phyloP scores from a whole-genome alignment of 2,888 invertebrate genomes.

The Caenorhabditis imperialis region DNA sequence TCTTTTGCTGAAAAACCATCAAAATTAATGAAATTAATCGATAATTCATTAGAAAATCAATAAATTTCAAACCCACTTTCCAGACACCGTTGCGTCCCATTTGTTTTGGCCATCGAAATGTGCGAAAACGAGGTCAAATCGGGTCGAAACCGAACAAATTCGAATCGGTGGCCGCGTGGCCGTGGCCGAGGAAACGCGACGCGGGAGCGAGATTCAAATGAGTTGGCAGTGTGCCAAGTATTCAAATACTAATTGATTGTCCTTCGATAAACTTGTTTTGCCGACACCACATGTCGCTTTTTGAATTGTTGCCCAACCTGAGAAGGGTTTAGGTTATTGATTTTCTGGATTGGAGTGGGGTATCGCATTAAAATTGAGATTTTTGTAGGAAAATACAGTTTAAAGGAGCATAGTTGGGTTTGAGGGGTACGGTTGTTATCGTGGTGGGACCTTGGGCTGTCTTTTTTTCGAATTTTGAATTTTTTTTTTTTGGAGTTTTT shows the following conservation, averaged over 20 bases:
- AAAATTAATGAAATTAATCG: background rate
- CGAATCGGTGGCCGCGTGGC: constrained; percentile 7
- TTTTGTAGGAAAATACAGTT: no score
- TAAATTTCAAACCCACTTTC: constrained; percentile 5
- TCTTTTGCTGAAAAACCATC: constrained; percentile 1
- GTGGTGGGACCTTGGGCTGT: no score
- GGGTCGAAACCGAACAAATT: background rate
- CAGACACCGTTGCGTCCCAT: constrained; percentile 1
- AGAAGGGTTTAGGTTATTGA: no score
- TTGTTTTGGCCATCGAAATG: background rate
- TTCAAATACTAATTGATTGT: constrained; percentile 13
- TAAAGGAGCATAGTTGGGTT: no score
- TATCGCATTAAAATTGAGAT: no score
- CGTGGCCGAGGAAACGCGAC: constrained; percentile 17
- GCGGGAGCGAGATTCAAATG: constrained; percentile 37
- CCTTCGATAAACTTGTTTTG: no score
- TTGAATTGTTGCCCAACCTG: no score
- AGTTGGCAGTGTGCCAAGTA: constrained; percentile 14
- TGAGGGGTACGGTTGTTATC: no score
- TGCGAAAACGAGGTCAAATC: background rate
- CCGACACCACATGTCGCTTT: no score
- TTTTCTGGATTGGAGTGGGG: no score
- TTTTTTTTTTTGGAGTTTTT: no score
- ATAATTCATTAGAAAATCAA: background rate
- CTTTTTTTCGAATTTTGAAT: no score